Base-by-base conservation (phyloP, 2,113 vertebrate species). In the Orycteropus afer region DNA sequence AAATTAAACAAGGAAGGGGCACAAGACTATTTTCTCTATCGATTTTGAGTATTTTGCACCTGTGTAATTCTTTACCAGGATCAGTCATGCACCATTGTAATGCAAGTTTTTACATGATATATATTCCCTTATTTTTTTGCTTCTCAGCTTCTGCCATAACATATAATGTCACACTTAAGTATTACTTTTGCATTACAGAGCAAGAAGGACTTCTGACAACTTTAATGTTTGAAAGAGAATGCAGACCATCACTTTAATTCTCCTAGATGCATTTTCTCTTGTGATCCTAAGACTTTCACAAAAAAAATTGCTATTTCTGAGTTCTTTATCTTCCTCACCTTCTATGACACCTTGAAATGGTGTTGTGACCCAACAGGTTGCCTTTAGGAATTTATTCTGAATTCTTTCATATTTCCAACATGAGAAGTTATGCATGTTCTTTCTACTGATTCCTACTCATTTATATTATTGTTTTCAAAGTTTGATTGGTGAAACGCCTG, bases 31-130 rank as follows among this genome's bases (percentile, higher is more conserved):
- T 91, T 85, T 77, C 59, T 59, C 59, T 86, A 77, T 80, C 49
- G 67, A 90, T 92, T 78, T 92, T n/a, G 49, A 86, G 86, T 86
- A 76, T 53, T 91, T 86, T 65, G 53, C 9, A 77, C 61, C 82
- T 86, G 6, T 61, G 69, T 53, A 32, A 89, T 91, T 91, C 13
- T 18, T 81, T 49, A 63, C 12, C 2, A 71, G 18, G 25, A 73
- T 71, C 57, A 77, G 40, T 65, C 76, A 34, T 42, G 6, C 67
- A 77, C 53, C 55, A 74, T 42, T 78, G 2, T 34, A 89, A 82
- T 27, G 34, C 29, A 47, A 7, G 47, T 51, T 91, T 93, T 97
- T 47, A 47, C 27, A 89, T 42, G 42, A 13, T 53, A 45, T 49
- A 7, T 57, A 57, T 81, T 78, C 83, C 65, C 34, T 89, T 25